Percentiles rank a stretch among this genome's conserved stretches.
phyloP scores from a whole-genome alignment of 1,140 invertebrate genomes.

The Drosophila rhopaloa region DNA sequence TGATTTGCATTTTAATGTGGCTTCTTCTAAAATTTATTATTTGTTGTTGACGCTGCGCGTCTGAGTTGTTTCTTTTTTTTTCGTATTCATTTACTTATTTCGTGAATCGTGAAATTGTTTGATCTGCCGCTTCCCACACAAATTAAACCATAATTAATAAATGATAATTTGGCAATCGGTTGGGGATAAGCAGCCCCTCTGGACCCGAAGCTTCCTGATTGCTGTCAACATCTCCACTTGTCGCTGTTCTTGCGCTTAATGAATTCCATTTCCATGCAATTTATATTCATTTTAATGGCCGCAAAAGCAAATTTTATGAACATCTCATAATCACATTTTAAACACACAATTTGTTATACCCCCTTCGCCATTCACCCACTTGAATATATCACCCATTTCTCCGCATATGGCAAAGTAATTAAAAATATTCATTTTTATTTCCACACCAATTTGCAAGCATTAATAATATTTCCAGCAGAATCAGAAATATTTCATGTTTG shows the following conservation, averaged over 20 bases:
- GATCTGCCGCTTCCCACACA: conserved; percentile 75
- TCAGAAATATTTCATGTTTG: neutral
- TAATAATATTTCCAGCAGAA: neutral
- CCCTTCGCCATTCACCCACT: neutral
- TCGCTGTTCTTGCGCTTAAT: conserved; percentile 3
- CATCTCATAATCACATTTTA: conserved; percentile 68
- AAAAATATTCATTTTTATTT: conserved; percentile 11
- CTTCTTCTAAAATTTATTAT: conserved; percentile 60
- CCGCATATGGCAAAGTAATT: conserved; percentile 10
- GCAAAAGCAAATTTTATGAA: conserved; percentile 76
- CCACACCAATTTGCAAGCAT: neutral
- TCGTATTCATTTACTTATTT: conserved; percentile 4
- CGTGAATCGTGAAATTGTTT: conserved; percentile 20
- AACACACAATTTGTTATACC: conserved; percentile 70
- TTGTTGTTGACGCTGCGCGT: conserved; percentile 56
- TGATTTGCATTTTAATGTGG: conserved; percentile 73
- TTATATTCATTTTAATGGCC: conserved; percentile 68
- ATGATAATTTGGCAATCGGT: conserved; percentile 59
- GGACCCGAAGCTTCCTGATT: neutral
- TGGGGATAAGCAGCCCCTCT: neutral
- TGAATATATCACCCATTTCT: neutral
- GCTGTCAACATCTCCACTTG: conserved; percentile 6
- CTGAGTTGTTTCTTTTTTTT: neutral
- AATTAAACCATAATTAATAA: conserved; percentile 82
- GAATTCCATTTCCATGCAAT: conserved; percentile 64